Evolutionary conservation across 2,797 vertebrate species (phyloP), one percentile per base, ranked within the genome.

Genomic region (Acipenser ruthenus): DNA sequence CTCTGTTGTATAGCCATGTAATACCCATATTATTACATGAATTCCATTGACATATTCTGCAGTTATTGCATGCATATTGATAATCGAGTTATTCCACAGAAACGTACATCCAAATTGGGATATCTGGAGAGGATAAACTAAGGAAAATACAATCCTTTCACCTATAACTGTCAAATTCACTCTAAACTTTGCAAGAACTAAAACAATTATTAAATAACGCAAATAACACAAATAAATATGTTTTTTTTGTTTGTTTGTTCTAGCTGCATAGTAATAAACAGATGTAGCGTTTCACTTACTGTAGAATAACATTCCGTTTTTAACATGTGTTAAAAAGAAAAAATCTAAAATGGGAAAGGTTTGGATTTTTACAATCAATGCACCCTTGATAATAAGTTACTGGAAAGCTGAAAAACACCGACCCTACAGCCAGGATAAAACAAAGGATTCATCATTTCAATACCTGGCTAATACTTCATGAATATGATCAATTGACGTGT

Each of bases 41-140:
- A 65, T 69, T 67, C 69, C 65, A 50, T 23, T 67, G 69, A 65
- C 67, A 63, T 55, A 69, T 56, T 73, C 59, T 59, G 18, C 15
- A 64, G 78, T 84, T 84, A 82, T 73, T 12, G 49, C 82, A 86
- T 84, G 85, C 83, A 77, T 65, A 67, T 65, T 65, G 68, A 68
- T 64, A 66, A 66, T 53, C 15, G 66, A 65, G 66, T 79, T 78
- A 79, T 81, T 82, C 73, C 72, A 72, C 75, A 79, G 72, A 79
- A 76, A 78, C 80, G 77, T 70, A 74, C 70, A 64, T 64, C 64
- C 60, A 59, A 37, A 37, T 4, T 37, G 23, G 2, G 23, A 3
- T 37, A 37, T 37, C 23, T 3, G 23, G 23, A 4, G 23, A 37
- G 23, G 23, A 37, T 37, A 37, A 37, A 37, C 2, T 4, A 37